A percentile compares a stretch with the other conserved stretches of the same genome.
Evolutionary conservation across 2,797 vertebrate genomes (phyloP).

Genomic region (Anabas testudineus): DNA sequence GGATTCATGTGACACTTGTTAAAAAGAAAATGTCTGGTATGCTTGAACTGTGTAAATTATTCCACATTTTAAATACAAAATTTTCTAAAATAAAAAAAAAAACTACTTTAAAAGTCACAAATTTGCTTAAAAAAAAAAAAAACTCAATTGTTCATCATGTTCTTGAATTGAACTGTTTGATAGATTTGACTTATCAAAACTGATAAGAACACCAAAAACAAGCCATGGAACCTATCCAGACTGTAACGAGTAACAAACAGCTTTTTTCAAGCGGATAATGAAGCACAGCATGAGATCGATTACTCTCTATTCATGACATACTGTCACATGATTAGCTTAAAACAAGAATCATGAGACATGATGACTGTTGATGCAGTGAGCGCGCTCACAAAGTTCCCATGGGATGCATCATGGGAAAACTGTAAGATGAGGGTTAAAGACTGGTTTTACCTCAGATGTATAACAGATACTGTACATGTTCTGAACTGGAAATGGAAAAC

Average conservation of each 20-base stretch:
- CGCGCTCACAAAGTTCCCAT: slow-evolving; percentile 47
- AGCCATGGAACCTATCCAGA: background rate
- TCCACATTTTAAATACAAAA: background rate
- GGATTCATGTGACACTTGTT: slow-evolving; percentile 54
- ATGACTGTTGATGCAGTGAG: slow-evolving; percentile 27
- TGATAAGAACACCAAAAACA: slow-evolving; percentile 7
- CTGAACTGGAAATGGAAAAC: too few relatives aligned
- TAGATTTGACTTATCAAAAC: slow-evolving; percentile 1
- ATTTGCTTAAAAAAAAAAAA: slow-evolving; percentile 5
- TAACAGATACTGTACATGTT: slow-evolving; percentile 4
- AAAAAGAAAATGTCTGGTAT: slow-evolving; percentile 1
- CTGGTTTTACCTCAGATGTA: background rate
- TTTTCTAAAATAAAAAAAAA: too few relatives aligned
- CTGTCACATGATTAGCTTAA: slow-evolving; percentile 78
- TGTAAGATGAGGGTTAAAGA: slow-evolving; percentile 9
- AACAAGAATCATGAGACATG: slow-evolving; percentile 83
- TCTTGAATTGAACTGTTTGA: background rate
- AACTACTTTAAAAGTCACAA: slow-evolving; percentile 10
- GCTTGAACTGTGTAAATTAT: slow-evolving; percentile 2
- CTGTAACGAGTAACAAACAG: slow-evolving; percentile 58
- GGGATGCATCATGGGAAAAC: slow-evolving; percentile 59
- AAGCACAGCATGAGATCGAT: slow-evolving; percentile 77
- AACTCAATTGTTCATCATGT: background rate
- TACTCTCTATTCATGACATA: slow-evolving; percentile 73
- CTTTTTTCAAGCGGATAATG: slow-evolving; percentile 76